Base-by-base conservation (phyloP, 1,140 invertebrate species). In the Mycetomoellerius zeteki region DNA sequence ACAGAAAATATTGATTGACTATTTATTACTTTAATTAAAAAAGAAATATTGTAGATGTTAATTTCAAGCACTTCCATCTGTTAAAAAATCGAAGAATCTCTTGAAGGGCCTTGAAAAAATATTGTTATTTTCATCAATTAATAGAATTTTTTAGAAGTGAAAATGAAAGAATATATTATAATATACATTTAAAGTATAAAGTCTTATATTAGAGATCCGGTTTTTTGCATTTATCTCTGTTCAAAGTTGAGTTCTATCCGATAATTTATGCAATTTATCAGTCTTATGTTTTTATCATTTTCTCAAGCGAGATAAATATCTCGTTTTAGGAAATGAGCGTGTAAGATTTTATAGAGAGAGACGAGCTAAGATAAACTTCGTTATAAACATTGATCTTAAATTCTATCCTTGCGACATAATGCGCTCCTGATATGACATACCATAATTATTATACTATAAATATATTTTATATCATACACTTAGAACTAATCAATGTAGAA, bases 401-500 rank as follows among this genome's bases (percentile, higher is more conserved):
- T 82, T 72, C 24, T 72, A 73, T 73, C 19, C 37, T 73, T 12
- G 19, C 33, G 14, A 73, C 24, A 43, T 30, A 12, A 73, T 12
- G 14, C 27, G 24, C 0, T 1, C 12, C 5, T 73, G 19, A 58
- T 82, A 19, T 60, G 69, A 84, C 14, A 19, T 82, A 73, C 10
- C 8, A 37, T 73, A 73, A 73, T 82, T 47, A 77, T 60, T 62
- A 30, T 54, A 50, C 5, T 12, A 30, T 19, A 82, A 71, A 24
- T 50, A n/a, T 27, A 43, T 84, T 47, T 60, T 21, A 60, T 77
- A 67, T 3, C 3, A 3, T 81, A 67, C 8, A 43, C 43, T 56
- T 81, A 81, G 5, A 54, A 56, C 50, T 81, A 81, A 58, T 78
- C n/a, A n/a, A 69, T 24, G 12, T 69, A 10, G 30, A 81, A 81